Evolutionary conservation across 2,113 vertebrate genomes (phyloP).

Genomic region (Hippoglossus stenolepis): DNA sequence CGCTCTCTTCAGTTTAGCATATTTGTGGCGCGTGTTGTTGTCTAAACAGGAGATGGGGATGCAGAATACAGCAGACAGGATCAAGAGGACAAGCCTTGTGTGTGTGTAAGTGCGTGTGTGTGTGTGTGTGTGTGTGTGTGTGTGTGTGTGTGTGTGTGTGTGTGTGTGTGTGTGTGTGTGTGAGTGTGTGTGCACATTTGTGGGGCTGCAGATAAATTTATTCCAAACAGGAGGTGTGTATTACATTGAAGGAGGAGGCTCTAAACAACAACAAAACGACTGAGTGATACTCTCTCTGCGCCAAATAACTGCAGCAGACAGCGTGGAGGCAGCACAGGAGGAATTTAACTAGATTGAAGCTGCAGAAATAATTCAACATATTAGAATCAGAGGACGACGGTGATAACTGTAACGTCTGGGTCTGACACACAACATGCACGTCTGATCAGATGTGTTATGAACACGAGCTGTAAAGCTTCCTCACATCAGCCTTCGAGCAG

Average conservation of each 20-base stretch:
- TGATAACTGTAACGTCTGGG: too few species aligned
- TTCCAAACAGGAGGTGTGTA: slow-evolving; percentile 60
- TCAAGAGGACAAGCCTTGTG: slow-evolving; percentile 67
- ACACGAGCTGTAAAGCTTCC: too few species aligned
- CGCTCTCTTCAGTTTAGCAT: slow-evolving; percentile 79
- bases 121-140: too few species aligned
- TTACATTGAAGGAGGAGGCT: slow-evolving; percentile 43
- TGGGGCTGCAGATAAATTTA: slow-evolving; percentile 45
- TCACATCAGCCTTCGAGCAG: too few species aligned
- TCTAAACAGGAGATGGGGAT: slow-evolving; percentile 82
- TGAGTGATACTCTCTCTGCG: slow-evolving; percentile 33
- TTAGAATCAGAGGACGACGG: too few species aligned
- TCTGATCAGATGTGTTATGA: too few species aligned
- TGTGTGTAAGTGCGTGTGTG: neutral
- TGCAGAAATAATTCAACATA: slow-evolving; percentile 19
- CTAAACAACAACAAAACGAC: slow-evolving; percentile 58
- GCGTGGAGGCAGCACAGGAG: slow-evolving; percentile 1
- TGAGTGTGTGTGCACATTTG: slow-evolving; percentile 6
- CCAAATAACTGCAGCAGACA: slow-evolving; percentile 44
- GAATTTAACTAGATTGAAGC: slow-evolving; percentile 24
- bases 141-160: neutral
- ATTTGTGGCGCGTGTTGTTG: slow-evolving; percentile 75
- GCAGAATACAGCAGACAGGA: slow-evolving; percentile 75
- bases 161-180: too few species aligned
- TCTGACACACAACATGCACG: too few species aligned